A percentile compares a stretch with the other conserved stretches of the same genome.
These are phyloP conservation scores for Pelochelys cantorii DNA, from an alignment of 2,797 vertebrate species.

Conservation along the genomic window DNA sequence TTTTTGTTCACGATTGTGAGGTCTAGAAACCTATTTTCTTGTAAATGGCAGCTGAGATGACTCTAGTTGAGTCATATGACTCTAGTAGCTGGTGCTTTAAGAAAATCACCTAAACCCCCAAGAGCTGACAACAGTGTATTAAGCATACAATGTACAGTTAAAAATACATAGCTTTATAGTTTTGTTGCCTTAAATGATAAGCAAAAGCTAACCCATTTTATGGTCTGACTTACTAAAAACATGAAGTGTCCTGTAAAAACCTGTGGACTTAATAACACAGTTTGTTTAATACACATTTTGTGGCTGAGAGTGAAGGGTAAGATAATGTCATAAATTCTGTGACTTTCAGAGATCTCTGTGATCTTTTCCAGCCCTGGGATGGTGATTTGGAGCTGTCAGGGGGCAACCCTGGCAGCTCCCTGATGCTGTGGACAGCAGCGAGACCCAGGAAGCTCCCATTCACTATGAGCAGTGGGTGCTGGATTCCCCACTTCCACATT, in stretches of 20 bases:
- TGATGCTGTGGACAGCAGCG: no score
- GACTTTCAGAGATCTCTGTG: no score
- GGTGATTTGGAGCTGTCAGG: no score
- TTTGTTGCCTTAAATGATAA: not conserved
- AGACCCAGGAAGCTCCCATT: no score
- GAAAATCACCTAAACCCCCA: not conserved
- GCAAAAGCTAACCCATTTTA: not conserved
- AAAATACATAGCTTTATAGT: not conserved
- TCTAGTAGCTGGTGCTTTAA: not conserved
- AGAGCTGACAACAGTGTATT: not conserved
- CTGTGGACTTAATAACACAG: not conserved
- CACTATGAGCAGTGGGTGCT: no score
- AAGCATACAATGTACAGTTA: not conserved
- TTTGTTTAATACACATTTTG: not conserved
- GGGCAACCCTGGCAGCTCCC: no score
- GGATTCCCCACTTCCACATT: no score
- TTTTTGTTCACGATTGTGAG: not conserved
- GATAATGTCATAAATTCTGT: no score
- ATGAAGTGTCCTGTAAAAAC: not conserved
- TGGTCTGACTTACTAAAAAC: not conserved
- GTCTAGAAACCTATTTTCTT: not conserved
- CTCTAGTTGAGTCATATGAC: not conserved
- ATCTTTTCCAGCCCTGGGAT: no score
- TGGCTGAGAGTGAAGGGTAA: not conserved
- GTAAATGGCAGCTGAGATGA: not conserved